Evolutionary conservation across 2,888 invertebrate species (phyloP).

Genomic region (Ashinkailepas kermadecensis): DNA sequence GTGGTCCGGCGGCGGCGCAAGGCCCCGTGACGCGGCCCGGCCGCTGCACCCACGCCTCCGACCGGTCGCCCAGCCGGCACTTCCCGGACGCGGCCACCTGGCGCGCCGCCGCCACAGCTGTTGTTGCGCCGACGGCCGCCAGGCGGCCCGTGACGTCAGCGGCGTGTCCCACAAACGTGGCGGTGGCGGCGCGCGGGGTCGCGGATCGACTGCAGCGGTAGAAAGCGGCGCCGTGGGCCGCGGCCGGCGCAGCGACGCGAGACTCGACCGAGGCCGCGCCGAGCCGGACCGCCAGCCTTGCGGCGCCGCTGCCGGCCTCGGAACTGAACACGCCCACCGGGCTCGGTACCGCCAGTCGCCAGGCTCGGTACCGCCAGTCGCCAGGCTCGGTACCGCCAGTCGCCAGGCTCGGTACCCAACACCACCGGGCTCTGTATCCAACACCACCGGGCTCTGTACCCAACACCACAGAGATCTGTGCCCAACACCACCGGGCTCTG

Average conservation of each 20-base stretch:
- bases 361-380: too few relatives aligned
- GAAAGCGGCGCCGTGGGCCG: neutral
- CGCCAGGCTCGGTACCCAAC: too few relatives aligned
- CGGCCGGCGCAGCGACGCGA: neutral
- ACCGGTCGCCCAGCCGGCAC: neutral
- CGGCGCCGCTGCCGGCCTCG: too few relatives aligned
- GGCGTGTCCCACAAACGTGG: slow-evolving; percentile 8
- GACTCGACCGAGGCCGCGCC: neutral
- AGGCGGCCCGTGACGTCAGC: neutral
- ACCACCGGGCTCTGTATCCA: too few relatives aligned
- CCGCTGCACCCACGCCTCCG: neutral
- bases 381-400: too few relatives aligned
- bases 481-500: too few relatives aligned
- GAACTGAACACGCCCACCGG: too few relatives aligned
- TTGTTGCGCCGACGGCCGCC: neutral
- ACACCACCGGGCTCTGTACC: too few relatives aligned
- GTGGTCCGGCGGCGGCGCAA: neutral
- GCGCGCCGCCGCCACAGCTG: neutral
- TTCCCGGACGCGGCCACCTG: neutral
- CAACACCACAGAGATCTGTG: too few relatives aligned
- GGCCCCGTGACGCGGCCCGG: neutral
- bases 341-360: too few relatives aligned
- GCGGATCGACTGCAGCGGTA: slow-evolving; percentile 12
- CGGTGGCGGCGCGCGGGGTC: neutral
- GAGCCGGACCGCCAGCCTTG: too few relatives aligned